Percentiles rank a stretch among this genome's conserved stretches.
phyloP scores from a whole-genome alignment of 2,888 invertebrate species.

The Netelia inedita region DNA sequence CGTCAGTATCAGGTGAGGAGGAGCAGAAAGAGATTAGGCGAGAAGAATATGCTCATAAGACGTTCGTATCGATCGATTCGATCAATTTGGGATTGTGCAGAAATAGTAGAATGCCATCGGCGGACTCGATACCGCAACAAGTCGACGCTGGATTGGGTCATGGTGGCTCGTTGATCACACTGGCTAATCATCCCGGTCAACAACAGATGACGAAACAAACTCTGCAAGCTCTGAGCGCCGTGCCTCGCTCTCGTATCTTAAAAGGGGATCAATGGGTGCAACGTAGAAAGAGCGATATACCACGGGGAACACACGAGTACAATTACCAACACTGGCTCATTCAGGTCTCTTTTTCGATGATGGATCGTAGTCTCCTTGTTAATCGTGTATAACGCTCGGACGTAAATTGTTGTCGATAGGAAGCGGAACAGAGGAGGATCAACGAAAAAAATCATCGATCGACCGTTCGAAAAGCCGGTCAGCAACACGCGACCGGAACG shows the following conservation, averaged over 20 bases:
- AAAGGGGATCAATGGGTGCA: slow-evolving; percentile 91
- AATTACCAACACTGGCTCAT: slow-evolving; percentile 97
- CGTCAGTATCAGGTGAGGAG: slow-evolving; percentile 80
- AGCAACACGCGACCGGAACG: slow-evolving; percentile 85
- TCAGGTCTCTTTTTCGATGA: slow-evolving; percentile 86
- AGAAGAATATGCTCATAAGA: background rate
- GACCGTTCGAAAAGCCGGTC: slow-evolving; percentile 78
- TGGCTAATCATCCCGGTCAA: slow-evolving; percentile 84
- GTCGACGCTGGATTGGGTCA: slow-evolving; percentile 84
- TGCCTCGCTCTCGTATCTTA: slow-evolving; percentile 91
- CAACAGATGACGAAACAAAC: slow-evolving; percentile 91
- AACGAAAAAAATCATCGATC: slow-evolving; percentile 88
- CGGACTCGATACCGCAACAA: slow-evolving; percentile 87
- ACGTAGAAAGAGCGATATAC: slow-evolving; percentile 86
- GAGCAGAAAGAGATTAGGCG: background rate
- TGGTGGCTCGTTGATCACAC: slow-evolving; percentile 81
- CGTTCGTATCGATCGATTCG: background rate
- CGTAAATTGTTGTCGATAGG: slow-evolving; percentile 86
- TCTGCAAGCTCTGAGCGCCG: slow-evolving; percentile 90
- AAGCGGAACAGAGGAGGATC: slow-evolving; percentile 94
- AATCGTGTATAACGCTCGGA: too few species aligned
- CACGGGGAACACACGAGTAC: slow-evolving; percentile 85
- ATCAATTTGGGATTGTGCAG: slow-evolving; percentile 79
- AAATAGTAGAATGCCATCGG: slow-evolving; percentile 88
- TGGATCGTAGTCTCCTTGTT: too few species aligned